Base-by-base conservation (phyloP, 2,797 vertebrate species). In the Iguana delicatissima region DNA sequence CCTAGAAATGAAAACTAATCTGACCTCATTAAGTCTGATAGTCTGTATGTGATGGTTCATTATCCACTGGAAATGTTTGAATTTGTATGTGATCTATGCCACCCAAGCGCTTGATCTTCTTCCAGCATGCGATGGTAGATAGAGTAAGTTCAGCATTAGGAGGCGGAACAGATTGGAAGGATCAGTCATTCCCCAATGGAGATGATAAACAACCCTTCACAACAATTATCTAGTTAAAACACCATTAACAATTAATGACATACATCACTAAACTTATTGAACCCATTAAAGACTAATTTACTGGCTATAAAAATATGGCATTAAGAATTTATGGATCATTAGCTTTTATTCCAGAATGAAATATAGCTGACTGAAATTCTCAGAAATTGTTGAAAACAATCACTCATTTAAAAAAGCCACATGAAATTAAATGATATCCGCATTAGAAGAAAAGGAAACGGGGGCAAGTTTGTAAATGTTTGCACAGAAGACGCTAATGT, bases 241-340 rank as follows among this genome's bases (percentile, higher is more conserved):
- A 97, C 96, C 96, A 97, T 97, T 96, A 97, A 96, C 95, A 97
- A 97, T 97, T 97, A 98, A 97, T 96, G 97, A 94, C 96, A 97
- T 97, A 97, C 89, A 95, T 96, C 97, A 97, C 93, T 95, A 95
- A 97, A 96, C 97, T 97, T 97, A 98, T 95, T 97, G 96, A 97
- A 96, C 95, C 96, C 95, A 97, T 97, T 98, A 97, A 97, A 97
- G 97, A 96, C 97, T 97, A 97, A 98, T 98, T 98, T 97, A 98
- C 94, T 96, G 92, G 96, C 97, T 97, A 97, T 97, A 97, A 98
- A 97, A 98, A 97, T 98, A 97, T 97, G 96, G 93, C 97, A 97
- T 97, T 97, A 97, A 96, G 96, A 96, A 97, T 97, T 97, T 97
- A 97, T 97, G 97, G 97, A 96, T 97, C 97, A 98, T 98, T 98